phyloP scores from a whole-genome alignment of 2,113 vertebrate genomes.

The Riparia riparia region DNA sequence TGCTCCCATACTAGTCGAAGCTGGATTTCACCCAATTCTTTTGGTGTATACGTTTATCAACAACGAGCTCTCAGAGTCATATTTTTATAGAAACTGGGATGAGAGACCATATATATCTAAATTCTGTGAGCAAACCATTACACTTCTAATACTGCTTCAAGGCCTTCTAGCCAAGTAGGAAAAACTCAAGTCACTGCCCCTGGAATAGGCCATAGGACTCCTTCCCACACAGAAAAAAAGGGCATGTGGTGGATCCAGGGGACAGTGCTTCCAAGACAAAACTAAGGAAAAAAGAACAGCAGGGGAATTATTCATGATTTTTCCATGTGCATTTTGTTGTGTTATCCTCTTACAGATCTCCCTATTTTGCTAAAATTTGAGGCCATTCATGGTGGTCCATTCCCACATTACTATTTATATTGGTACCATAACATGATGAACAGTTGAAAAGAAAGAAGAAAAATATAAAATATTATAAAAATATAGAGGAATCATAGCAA shows the following conservation, averaged over 20 bases:
- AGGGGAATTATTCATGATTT: not conserved
- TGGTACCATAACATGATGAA: not conserved
- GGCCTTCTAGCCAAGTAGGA: not conserved
- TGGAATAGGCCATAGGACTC: not conserved
- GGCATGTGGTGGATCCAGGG: not conserved
- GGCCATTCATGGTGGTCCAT: not conserved
- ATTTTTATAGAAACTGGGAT: not conserved
- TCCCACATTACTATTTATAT: fast-evolving
- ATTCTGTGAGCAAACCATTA: not conserved
- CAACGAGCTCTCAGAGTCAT: not conserved
- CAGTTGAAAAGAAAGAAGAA: not conserved
- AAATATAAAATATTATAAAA: not conserved
- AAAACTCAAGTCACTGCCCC: not conserved
- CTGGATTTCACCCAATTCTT: not conserved
- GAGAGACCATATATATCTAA: not conserved
- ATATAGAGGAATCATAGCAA: not conserved
- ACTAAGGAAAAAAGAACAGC: not conserved
- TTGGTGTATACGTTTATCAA: not conserved
- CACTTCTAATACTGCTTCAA: not conserved
- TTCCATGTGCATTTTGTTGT: not conserved
- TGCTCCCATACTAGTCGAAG: not conserved
- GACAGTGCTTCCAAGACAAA: not conserved
- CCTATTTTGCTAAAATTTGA: not conserved
- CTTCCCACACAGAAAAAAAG: not conserved
- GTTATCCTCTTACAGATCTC: not conserved